phyloP scores from a whole-genome alignment of 2,797 vertebrate species.

The Chloroceryle amazona region DNA sequence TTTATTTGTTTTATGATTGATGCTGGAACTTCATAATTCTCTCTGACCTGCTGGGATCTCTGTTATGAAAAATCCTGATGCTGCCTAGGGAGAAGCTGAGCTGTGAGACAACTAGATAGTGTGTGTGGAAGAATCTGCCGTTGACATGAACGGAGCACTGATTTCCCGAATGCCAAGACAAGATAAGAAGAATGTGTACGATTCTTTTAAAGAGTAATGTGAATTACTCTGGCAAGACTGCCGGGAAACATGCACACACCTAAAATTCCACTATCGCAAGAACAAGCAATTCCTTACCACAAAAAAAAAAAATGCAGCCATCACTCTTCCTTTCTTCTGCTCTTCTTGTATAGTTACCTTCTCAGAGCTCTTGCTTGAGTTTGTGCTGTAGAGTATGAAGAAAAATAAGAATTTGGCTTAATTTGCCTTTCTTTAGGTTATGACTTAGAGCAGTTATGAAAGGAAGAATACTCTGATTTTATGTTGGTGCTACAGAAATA shows the following conservation, averaged over 20 bases:
- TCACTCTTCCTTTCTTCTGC: not conserved
- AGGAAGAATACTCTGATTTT: not conserved
- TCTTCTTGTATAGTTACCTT: not conserved
- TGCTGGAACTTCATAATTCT: not conserved
- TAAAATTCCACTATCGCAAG: constrained; percentile 40
- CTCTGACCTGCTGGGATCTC: not conserved
- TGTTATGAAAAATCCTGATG: not conserved
- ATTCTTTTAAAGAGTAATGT: not conserved
- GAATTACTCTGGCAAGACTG: constrained; percentile 28
- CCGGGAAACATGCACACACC: constrained; percentile 19
- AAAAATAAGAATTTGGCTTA: not conserved
- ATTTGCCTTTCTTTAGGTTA: not conserved
- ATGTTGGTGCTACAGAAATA: not conserved
- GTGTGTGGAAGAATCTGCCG: not conserved
- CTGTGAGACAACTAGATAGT: not conserved
- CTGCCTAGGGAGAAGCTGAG: not conserved
- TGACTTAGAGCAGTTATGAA: not conserved
- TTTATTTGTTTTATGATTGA: not conserved
- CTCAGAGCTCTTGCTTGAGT: not conserved
- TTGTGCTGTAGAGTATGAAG: not conserved
- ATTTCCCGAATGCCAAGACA: not conserved
- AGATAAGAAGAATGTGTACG: not conserved
- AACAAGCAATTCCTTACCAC: constrained; percentile 39
- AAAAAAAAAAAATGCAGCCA: not conserved
- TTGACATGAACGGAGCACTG: not conserved